These are phyloP conservation scores for Cordilura impudica DNA, from an alignment of 2,888 invertebrate genomes.

Conservation along the genomic window DNA sequence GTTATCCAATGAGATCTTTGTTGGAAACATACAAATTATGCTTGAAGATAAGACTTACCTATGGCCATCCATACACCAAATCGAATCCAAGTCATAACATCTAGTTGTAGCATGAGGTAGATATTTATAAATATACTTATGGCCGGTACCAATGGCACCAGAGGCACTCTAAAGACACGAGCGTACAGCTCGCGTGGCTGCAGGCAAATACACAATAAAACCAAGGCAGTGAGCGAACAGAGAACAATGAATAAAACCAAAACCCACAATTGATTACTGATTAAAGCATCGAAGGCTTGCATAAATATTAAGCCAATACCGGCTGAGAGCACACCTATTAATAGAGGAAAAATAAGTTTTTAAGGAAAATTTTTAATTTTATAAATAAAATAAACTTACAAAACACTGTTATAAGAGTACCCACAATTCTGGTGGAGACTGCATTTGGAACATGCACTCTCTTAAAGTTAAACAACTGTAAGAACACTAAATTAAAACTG, in stretches of 20 bases:
- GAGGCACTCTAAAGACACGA: slow-evolving; percentile 83
- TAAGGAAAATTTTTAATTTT: neutral
- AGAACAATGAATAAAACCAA: slow-evolving; percentile 67
- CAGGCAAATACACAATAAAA: slow-evolving; percentile 71
- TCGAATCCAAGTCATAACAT: slow-evolving; percentile 88
- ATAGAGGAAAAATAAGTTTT: too few species aligned
- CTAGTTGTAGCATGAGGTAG: slow-evolving; percentile 90
- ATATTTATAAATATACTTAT: slow-evolving; percentile 90
- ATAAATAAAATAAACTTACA: slow-evolving; percentile 69
- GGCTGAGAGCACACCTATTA: slow-evolving; percentile 71
- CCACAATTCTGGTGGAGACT: slow-evolving; percentile 73
- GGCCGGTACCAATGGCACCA: slow-evolving; percentile 89
- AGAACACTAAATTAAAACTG: slow-evolving; percentile 65
- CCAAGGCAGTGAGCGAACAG: slow-evolving; percentile 65
- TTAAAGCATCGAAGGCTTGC: slow-evolving; percentile 70
- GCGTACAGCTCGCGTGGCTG: slow-evolving; percentile 72
- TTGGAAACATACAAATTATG: too few species aligned
- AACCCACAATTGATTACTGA: slow-evolving; percentile 70
- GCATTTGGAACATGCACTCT: slow-evolving; percentile 68
- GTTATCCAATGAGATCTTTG: neutral
- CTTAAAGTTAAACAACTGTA: slow-evolving; percentile 73
- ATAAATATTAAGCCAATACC: slow-evolving; percentile 72
- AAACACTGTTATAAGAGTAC: slow-evolving; percentile 69
- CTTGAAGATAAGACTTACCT: slow-evolving; percentile 81
- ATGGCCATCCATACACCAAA: slow-evolving; percentile 89